Conservation (phyloP, 1,140 invertebrate species). For the Calycopis cecrops region DNA sequence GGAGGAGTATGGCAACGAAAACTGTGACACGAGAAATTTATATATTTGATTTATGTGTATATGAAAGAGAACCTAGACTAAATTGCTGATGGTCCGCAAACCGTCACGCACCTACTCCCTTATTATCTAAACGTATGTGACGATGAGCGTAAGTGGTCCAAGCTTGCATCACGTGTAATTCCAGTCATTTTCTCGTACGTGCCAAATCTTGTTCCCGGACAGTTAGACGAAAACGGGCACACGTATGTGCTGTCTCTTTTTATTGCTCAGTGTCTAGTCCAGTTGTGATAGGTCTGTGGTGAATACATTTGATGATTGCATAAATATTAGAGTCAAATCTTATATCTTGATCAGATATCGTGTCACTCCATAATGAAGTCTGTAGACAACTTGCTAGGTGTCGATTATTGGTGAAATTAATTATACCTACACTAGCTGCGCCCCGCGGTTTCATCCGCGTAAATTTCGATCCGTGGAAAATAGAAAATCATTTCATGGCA, state of each 20-base stretch:
- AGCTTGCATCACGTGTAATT: conserved; percentile 7
- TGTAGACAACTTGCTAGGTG: too few relatives aligned
- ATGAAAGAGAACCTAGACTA: background rate
- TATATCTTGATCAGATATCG: too few relatives aligned
- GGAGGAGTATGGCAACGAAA: too few relatives aligned
- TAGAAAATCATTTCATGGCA: too few relatives aligned
- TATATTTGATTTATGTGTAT: background rate
- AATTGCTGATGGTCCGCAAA: background rate
- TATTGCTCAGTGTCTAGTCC: background rate
- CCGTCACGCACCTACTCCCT: background rate
- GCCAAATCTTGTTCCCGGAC: background rate
- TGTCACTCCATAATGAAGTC: too few relatives aligned
- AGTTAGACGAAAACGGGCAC: background rate
- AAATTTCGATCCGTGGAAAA: too few relatives aligned
- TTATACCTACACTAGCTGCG: too few relatives aligned
- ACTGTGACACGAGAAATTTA: too few relatives aligned
- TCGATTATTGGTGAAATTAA: too few relatives aligned
- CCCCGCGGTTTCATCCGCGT: too few relatives aligned
- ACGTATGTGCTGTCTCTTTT: background rate
- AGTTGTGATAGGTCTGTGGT: background rate
- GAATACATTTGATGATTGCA: background rate
- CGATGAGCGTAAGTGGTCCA: background rate
- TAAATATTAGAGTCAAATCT: too few relatives aligned
- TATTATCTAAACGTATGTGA: background rate
- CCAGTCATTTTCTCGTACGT: conserved; percentile 11